Base-by-base conservation (phyloP, 2,888 invertebrate species). In the Pristionchus entomophagus region DNA sequence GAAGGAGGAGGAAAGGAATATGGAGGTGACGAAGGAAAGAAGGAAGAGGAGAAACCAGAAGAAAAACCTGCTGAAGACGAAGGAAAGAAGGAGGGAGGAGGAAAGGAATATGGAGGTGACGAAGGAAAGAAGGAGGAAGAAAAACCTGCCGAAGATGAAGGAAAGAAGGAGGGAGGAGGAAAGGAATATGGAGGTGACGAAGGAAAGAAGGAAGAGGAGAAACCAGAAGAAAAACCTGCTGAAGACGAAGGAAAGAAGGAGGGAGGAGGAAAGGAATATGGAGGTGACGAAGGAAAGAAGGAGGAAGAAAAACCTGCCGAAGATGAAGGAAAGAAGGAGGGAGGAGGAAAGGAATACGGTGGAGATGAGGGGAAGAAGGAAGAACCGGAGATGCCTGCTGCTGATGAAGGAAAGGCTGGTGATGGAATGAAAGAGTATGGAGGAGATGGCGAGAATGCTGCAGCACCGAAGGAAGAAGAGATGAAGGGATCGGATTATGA, bases 361-460 rank as follows among this genome's bases (percentile, higher is more conserved):
- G 77, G 77, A 29, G 45, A 77, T 38, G 77, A 77, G 12, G n/a
- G 29, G 3, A 17, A 14, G 29, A n/a, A 45, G 29, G 45, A 77
- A 22, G n/a, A 56, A 56, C 14, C 10, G n/a, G 45, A 45, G n/a
- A 45, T 22, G 26, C 41, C 77, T n/a, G n/a, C 45, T 26, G 49
- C 17, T 4, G 73, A 49, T 17, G 78, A 78, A 49, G 29, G 29
- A 29, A 49, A 78, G 29, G 22, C 22, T 0, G 73, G 73, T 17
- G 78, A 29, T 49, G 78, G 78, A 49, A 38, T 32, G 49, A 78
- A 78, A n/a, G 78, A 78, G 38, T 78, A 78, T 49, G 81, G 81
- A 81, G 81, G 81, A 17, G 56, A 81, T 53, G 78, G 78, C n/a
- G 78, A 78, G 14, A 38, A 78, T 12, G 49, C 2, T 29, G 26